Conservation (phyloP, 2,888 invertebrate species). For the Doris montereyensis region DNA sequence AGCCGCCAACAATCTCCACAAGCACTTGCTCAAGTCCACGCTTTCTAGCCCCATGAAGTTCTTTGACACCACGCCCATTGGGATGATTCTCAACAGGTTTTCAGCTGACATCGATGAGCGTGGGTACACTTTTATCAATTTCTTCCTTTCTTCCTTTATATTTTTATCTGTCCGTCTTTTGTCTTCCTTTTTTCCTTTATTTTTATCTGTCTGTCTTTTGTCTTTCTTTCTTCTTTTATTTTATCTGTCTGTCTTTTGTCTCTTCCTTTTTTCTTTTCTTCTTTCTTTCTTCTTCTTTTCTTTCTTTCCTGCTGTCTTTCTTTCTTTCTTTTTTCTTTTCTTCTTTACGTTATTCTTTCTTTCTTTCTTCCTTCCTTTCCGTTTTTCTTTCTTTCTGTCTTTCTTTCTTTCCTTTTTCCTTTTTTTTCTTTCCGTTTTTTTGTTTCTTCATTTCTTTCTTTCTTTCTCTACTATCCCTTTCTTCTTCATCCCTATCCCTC, state of each 20-base stretch:
- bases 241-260: not conserved
- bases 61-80: slow-evolving; percentile 69
- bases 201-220: not conserved
- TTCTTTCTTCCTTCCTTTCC: slow-evolving; percentile 4
- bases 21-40: slow-evolving; percentile 55
- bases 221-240: not conserved
- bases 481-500: not conserved
- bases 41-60: slow-evolving; percentile 64
- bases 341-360: slow-evolving; percentile 5
- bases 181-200: not conserved
- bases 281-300: not conserved
- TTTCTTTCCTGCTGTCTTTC: not conserved
- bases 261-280: not conserved
- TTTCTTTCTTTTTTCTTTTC: slow-evolving; percentile 24
- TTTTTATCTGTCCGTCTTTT: not conserved
- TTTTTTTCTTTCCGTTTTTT: no score
- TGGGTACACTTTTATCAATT: no score
- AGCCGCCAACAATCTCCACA: slow-evolving; percentile 76
- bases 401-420: no score
- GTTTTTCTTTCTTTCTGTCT: not conserved
- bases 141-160: not conserved
- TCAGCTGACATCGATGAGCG: slow-evolving; percentile 72
- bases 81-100: slow-evolving; percentile 70
- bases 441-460: not conserved
- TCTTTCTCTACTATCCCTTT: not conserved